These are phyloP conservation scores for Phyllostomus discolor DNA, from an alignment of 2,113 vertebrate species.

Conservation along the genomic window DNA sequence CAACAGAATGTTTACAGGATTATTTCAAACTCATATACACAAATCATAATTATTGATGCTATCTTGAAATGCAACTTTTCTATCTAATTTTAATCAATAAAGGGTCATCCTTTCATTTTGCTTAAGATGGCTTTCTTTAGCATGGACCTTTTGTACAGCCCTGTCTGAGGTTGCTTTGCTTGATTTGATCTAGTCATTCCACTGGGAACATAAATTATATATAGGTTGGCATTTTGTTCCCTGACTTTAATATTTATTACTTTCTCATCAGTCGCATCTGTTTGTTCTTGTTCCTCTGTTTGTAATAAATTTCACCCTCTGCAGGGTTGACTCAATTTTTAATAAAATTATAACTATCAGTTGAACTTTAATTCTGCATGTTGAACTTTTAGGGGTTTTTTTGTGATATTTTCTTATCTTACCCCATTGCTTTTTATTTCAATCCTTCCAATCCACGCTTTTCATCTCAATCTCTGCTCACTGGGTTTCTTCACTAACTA, in stretches of 20 bases:
- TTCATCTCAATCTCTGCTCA: background rate
- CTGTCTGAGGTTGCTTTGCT: background rate
- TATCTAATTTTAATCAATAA: background rate
- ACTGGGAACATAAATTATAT: background rate
- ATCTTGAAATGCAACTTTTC: background rate
- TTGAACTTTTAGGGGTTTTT: background rate
- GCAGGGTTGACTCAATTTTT: background rate
- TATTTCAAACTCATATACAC: background rate
- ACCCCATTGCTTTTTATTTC: background rate
- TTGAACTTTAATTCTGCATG: background rate
- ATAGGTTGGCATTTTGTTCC: background rate
- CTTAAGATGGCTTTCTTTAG: background rate
- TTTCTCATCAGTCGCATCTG: background rate
- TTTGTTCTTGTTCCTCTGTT: background rate
- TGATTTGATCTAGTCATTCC: background rate
- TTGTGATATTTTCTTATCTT: background rate
- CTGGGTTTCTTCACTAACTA: background rate
- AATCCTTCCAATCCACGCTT: background rate
- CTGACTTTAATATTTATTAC: background rate
- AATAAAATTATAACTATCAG: background rate
- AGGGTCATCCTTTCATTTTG: background rate
- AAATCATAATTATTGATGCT: background rate
- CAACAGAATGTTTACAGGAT: background rate
- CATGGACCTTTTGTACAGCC: background rate
- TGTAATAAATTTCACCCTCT: background rate